Evolutionary conservation across 2,113 vertebrate genomes (phyloP).

Genomic region (Numenius arquata): DNA sequence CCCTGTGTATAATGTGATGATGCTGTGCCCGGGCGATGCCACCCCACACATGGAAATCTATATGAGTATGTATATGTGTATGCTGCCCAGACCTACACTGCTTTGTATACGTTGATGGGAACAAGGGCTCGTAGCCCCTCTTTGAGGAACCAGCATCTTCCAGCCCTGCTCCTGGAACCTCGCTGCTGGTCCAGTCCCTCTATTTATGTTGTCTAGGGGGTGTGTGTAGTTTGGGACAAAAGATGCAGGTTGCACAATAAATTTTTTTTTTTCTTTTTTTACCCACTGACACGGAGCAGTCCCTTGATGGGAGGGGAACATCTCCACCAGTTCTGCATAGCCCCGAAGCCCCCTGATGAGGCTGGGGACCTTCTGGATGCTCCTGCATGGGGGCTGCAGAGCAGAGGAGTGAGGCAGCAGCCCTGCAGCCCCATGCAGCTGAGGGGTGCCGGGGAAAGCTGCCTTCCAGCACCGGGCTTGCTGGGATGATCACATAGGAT

Average conservation of each 20-base stretch:
- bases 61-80: background rate
- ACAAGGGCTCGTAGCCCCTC: background rate
- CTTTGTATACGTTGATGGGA: background rate
- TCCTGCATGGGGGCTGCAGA: too few species aligned
- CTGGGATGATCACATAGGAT: fast-evolving
- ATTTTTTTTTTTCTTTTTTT: background rate
- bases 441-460: background rate
- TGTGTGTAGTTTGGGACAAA: background rate
- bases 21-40: background rate
- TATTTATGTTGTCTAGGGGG: background rate
- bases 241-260: conserved; percentile 50
- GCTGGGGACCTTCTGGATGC: background rate
- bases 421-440: fast-evolving
- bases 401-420: background rate
- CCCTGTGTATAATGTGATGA: background rate
- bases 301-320: background rate
- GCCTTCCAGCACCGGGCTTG: background rate
- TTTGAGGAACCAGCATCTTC: background rate
- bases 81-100: background rate
- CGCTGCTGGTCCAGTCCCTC: background rate
- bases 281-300: background rate
- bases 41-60: background rate
- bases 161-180: background rate
- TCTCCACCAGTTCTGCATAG: background rate
- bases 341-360: fast-evolving